Evolutionary conservation across 1,140 invertebrate species (phyloP).

Genomic region (Platyscapa corneri): DNA sequence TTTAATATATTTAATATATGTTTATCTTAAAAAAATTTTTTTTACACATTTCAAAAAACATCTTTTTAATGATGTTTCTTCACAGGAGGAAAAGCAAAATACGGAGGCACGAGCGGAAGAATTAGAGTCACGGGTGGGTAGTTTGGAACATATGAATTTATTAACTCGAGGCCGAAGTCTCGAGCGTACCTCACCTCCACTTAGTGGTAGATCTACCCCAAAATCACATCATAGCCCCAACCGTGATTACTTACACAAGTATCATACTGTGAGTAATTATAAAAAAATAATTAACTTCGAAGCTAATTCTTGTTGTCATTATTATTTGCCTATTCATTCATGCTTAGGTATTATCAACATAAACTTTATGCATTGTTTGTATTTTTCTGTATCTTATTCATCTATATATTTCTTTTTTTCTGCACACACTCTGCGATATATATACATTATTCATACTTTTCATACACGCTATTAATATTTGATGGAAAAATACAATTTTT

Average conservation of each 20-base stretch:
- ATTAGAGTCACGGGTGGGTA: slow-evolving; percentile 96
- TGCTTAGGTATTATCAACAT: too few relatives aligned
- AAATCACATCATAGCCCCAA: slow-evolving; percentile 85
- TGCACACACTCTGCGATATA: too few relatives aligned
- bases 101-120: slow-evolving; percentile 98
- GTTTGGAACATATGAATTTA: slow-evolving; percentile 94
- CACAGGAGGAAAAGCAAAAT: slow-evolving; percentile 97
- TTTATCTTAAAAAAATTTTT: not conserved
- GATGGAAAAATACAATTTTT: too few relatives aligned
- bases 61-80: slow-evolving; percentile 48
- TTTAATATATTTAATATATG: too few relatives aligned
- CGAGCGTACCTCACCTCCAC: slow-evolving; percentile 84
- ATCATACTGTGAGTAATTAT: slow-evolving; percentile 82
- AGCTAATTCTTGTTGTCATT: not conserved
- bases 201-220: slow-evolving; percentile 87
- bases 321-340: not conserved
- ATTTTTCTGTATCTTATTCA: slow-evolving; percentile 22
- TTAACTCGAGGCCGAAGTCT: slow-evolving; percentile 84
- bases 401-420: too few relatives aligned
- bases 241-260: slow-evolving; percentile 87
- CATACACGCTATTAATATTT: slow-evolving; percentile 36
- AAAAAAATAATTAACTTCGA: slow-evolving; percentile 3
- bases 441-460: too few relatives aligned
- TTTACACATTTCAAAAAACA: slow-evolving; percentile 27
- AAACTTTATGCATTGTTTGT: slow-evolving; percentile 3